A percentile compares a stretch with the other conserved stretches of the same genome.
phyloP scores from a whole-genome alignment of 2,113 vertebrate species.

The Toxotes chatareus region DNA sequence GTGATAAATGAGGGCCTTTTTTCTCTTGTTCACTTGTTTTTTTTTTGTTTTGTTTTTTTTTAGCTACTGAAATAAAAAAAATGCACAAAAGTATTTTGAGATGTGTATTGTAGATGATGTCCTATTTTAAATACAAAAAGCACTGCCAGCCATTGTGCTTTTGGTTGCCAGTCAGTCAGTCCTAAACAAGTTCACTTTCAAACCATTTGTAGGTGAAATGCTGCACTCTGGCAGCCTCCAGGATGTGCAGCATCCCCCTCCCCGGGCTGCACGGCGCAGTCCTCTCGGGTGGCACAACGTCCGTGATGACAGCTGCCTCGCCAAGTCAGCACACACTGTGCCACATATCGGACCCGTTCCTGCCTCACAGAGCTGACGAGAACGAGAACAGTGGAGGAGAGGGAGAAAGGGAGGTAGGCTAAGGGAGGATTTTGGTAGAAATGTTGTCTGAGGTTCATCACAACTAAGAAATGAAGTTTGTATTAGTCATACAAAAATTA shows the following conservation, averaged over 20 bases:
- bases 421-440: slow-evolving; percentile 78
- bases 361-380: slow-evolving; percentile 53
- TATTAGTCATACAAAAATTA: slow-evolving; percentile 68
- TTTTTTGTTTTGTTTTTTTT: not conserved
- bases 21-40: slow-evolving; percentile 47
- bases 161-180: slow-evolving; percentile 62
- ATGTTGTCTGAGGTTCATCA: slow-evolving; percentile 68
- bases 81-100: slow-evolving; percentile 58
- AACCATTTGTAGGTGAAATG: slow-evolving; percentile 48
- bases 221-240: slow-evolving; percentile 28
- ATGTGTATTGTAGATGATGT: slow-evolving; percentile 50
- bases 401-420: slow-evolving; percentile 77
- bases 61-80: slow-evolving; percentile 40
- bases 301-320: slow-evolving; percentile 19
- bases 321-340: slow-evolving; percentile 29
- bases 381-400: slow-evolving; percentile 64
- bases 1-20: slow-evolving; percentile 75
- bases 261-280: slow-evolving; percentile 26
- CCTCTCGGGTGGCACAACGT: slow-evolving; percentile 28
- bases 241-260: slow-evolving; percentile 24
- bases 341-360: slow-evolving; percentile 38
- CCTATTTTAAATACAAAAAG: slow-evolving; percentile 74
- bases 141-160: slow-evolving; percentile 75
- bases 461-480: slow-evolving; percentile 76
- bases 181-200: slow-evolving; percentile 54